Conservation (phyloP, 2,797 vertebrate species). For the Centroberyx gerrardi region DNA sequence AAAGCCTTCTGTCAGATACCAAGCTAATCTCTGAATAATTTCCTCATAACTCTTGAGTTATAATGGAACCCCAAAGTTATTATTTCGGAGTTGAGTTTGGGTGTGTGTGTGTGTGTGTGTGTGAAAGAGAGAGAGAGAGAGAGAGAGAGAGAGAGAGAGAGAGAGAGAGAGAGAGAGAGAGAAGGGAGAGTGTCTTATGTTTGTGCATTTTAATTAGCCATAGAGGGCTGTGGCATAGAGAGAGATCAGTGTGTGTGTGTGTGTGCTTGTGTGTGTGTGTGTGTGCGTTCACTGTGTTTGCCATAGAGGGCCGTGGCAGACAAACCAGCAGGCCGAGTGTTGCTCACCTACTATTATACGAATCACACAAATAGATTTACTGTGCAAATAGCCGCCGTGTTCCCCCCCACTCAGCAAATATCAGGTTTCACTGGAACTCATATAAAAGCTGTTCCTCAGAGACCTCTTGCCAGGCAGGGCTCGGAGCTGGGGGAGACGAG, state of each 20-base stretch:
- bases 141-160: too few species aligned
- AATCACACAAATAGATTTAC: slow-evolving; percentile 61
- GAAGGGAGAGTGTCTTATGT: neutral
- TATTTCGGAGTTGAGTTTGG: slow-evolving; percentile 10
- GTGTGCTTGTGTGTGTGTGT: slow-evolving; percentile 4
- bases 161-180: too few species aligned
- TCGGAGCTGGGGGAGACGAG: slow-evolving; percentile 14
- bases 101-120: slow-evolving; percentile 10
- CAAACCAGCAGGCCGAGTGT: slow-evolving; percentile 37
- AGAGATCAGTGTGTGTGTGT: neutral
- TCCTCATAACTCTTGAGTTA: slow-evolving; percentile 42
- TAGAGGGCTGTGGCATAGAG: too few species aligned
- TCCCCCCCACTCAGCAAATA: slow-evolving; percentile 35
- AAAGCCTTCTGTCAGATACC: slow-evolving; percentile 26
- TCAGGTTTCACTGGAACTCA: slow-evolving; percentile 67
- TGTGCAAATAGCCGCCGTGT: slow-evolving; percentile 53
- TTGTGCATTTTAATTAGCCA: neutral
- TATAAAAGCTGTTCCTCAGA: slow-evolving; percentile 54
- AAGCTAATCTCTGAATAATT: slow-evolving; percentile 56
- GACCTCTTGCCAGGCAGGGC: slow-evolving; percentile 38
- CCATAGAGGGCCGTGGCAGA: slow-evolving; percentile 25
- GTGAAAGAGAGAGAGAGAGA: too few species aligned
- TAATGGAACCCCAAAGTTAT: slow-evolving; percentile 38
- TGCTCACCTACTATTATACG: slow-evolving; percentile 52
- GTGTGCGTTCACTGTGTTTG: slow-evolving; percentile 8